Base-by-base conservation (phyloP, 2,113 vertebrate species). In the Panthera uncia region DNA sequence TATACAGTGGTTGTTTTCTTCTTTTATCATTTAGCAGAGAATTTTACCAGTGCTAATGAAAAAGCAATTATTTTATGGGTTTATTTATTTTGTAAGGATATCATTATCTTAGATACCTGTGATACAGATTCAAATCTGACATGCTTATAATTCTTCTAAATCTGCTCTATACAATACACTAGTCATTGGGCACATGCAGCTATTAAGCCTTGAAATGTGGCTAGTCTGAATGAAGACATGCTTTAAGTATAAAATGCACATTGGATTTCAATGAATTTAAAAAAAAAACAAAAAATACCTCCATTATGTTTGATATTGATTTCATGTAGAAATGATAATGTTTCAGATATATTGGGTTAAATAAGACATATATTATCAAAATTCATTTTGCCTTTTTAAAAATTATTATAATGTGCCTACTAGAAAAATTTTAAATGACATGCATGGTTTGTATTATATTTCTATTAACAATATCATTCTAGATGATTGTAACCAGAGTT, bases 21-120 rank as follows among this genome's bases (percentile, higher is more conserved):
- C n/a, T 89, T 79, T 74, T 73, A 63, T 79, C 18, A 25, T 33
- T 76, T 91, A 93, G 23, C 89, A 82, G 41, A 86, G 19, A 71
- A 74, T 78, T 82, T 71, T 79, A 18, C 61, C 33, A 85, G 12
- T 41, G 69, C 15, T 52, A 55, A 73, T 45, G 7, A 71, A 74
- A 61, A 90, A n/a, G 25, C 1, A 86, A 4, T 79, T 55, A 57
- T 84, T 94, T 65, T 50, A 27, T 45, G 8, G 31, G 15, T 31
- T 52, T 80, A 36, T 23, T 2, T 63, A 2, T 29, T 79, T 55
- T 21, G 21, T 69, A 52, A 95, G 25, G 74, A 25, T 68, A 79
- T 82, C 16, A 19, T 21, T 87, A 27, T 68, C 19, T 89, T 45
- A 71, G 36, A 52, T 76, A 61, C 68, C 21, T 27, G 1, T 31